Base-by-base conservation (phyloP, 2,113 vertebrate species). In the Phycodurus eques region DNA sequence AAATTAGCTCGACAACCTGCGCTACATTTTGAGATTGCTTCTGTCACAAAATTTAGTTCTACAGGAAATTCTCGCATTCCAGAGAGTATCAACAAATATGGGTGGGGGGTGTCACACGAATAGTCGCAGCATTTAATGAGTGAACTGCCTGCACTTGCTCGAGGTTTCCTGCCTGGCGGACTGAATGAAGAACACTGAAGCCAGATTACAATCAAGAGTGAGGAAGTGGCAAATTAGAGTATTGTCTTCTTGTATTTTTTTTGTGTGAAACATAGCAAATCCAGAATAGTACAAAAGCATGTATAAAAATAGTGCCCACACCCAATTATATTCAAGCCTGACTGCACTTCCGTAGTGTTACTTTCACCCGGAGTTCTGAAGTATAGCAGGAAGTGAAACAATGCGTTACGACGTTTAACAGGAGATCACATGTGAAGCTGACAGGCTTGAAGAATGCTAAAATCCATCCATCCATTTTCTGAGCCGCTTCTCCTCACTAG, bases 341-440 rank as follows among this genome's bases (percentile, higher is more conserved):
- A 60, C 19, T 20, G 62, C 67, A 33, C 69, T 65, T 78, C 63
- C 64, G 35, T 6, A 3, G 80, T 65, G 35, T 11, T 4, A 44
- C 51, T 60, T 73, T 77, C 42, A 63, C 59, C 67, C 27, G 31
- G 56, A 20, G 22, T 8, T 33, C 56, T 57, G 49, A 17, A 15
- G 1, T 51, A 4, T 4, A 14, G 22, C 10, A 13, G 22, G 56
- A 57, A 57, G 22, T 27, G 22, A 57, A 27, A 57, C 8, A 57
- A 22, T 12, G 49, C 15, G 49, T 51, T 51, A 3, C 4, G 17
- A 51, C 49, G 15, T 51, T 51, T 51, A 1, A 51, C 5, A 7
- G 3, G 44, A 6, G 49, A 27, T 35, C 84, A 88, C 85, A 86
- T 85, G 88, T 89, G 87, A 89, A 67, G 3, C 49, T 75, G 86